Percentiles rank a stretch among this genome's conserved stretches.
Conservation (phyloP, 1,140 invertebrate species). For the Meloidogyne chitwoodi region DNA sequence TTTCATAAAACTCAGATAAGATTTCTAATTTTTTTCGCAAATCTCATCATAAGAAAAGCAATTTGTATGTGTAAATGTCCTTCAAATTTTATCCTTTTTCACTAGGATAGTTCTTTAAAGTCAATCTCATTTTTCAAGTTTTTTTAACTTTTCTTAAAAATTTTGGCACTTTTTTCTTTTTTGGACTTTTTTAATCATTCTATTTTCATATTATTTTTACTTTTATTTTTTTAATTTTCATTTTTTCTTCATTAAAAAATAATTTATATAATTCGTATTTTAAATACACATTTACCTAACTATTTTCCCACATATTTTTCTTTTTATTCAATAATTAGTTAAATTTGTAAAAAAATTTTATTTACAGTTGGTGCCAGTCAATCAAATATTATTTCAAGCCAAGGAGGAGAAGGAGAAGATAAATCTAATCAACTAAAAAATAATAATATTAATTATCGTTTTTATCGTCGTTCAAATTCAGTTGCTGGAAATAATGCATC, state of each 20-base stretch:
- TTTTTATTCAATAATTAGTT: background rate
- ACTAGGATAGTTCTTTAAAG: background rate
- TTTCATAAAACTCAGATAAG: too few species aligned
- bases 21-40: too few species aligned
- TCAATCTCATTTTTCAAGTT: background rate
- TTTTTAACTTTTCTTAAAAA: background rate
- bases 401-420: background rate
- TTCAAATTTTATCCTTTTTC: too few species aligned
- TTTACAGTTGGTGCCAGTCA: background rate
- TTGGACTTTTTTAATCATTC: too few species aligned
- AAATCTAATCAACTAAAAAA: background rate
- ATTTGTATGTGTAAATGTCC: too few species aligned
- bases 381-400: background rate
- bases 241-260: background rate
- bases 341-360: background rate
- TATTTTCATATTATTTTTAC: too few species aligned
- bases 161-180: too few species aligned
- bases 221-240: too few species aligned
- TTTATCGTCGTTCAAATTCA: conserved; percentile 12
- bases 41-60: too few species aligned
- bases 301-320: background rate
- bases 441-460: background rate
- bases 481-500: conserved; percentile 6
- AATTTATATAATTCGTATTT: background rate
- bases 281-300: background rate